phyloP scores from a whole-genome alignment of 2,113 vertebrate species.

The Hydrochoerus hydrochaeris region DNA sequence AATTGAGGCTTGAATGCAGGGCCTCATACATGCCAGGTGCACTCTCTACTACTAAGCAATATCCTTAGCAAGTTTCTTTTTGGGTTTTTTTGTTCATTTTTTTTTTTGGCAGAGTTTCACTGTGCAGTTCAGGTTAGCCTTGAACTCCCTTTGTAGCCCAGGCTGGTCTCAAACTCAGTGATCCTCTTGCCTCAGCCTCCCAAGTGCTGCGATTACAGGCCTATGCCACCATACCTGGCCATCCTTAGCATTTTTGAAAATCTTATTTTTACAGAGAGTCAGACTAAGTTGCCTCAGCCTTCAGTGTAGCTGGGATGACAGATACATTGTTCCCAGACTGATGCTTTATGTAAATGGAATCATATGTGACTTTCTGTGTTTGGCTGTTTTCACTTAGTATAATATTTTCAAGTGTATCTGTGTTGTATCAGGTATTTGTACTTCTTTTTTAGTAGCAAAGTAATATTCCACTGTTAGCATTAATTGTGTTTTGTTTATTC shows the following conservation, averaged over 20 bases:
- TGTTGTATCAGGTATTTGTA: not conserved
- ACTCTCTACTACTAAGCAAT: not conserved
- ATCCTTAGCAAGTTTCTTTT: not conserved
- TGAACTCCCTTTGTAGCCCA: too few species aligned
- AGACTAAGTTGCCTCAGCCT: not conserved
- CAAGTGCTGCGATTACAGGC: too few species aligned
- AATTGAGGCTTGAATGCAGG: not conserved
- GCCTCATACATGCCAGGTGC: not conserved
- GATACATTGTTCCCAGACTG: not conserved
- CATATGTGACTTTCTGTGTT: not conserved
- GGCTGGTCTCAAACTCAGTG: too few species aligned
- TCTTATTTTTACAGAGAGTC: not conserved
- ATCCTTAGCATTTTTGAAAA: not conserved
- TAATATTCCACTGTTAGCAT: not conserved
- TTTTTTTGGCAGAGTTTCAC: too few species aligned
- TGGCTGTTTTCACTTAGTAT: not conserved
- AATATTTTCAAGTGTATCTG: not conserved
- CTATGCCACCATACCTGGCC: too few species aligned
- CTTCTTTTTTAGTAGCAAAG: not conserved
- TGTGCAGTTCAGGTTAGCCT: too few species aligned
- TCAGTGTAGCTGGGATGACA: not conserved
- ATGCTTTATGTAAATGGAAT: not conserved
- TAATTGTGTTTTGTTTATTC: not conserved
- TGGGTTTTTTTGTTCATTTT: too few species aligned
- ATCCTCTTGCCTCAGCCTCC: too few species aligned